Percentiles rank a stretch among this genome's conserved stretches.
phyloP scores from a whole-genome alignment of 2,888 invertebrate genomes.

The Noctua janthina region DNA sequence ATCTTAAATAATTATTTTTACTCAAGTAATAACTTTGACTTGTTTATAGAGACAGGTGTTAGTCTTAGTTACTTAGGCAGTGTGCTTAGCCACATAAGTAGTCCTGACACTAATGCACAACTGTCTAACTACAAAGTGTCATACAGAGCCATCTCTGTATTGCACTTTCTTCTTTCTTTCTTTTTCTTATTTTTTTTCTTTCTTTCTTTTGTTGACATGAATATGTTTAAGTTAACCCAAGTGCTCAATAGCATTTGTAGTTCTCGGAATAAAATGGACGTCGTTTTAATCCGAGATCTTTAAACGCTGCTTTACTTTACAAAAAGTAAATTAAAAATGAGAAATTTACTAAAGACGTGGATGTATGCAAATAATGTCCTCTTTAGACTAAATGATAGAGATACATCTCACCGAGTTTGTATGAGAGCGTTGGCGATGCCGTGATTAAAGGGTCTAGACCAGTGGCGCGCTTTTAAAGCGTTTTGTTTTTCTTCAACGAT shows the following conservation, averaged over 20 bases:
- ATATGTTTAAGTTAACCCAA: background rate
- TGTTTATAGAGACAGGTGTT: too few species aligned
- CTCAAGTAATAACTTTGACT: too few species aligned
- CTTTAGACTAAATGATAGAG: slow-evolving; percentile 36
- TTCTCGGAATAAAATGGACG: background rate
- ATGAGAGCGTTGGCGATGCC: slow-evolving; percentile 24
- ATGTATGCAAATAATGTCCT: slow-evolving; percentile 55
- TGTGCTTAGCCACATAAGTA: background rate
- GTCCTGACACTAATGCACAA: background rate
- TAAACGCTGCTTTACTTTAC: too few species aligned
- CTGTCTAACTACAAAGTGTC: background rate
- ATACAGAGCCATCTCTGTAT: background rate
- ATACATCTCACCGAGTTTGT: slow-evolving; percentile 49
- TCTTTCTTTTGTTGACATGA: background rate
- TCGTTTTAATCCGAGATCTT: too few species aligned
- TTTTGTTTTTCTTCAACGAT: too few species aligned
- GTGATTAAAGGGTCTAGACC: too few species aligned
- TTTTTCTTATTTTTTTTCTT: too few species aligned
- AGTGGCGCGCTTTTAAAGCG: too few species aligned
- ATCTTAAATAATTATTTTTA: too few species aligned
- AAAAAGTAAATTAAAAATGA: background rate
- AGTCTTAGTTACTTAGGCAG: too few species aligned
- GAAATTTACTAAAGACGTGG: slow-evolving; percentile 20
- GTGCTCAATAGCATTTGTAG: background rate
- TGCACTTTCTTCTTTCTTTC: too few species aligned